These are phyloP conservation scores for Beaufortia kweichowensis DNA, from an alignment of 2,113 vertebrate genomes.

Conservation along the genomic window DNA sequence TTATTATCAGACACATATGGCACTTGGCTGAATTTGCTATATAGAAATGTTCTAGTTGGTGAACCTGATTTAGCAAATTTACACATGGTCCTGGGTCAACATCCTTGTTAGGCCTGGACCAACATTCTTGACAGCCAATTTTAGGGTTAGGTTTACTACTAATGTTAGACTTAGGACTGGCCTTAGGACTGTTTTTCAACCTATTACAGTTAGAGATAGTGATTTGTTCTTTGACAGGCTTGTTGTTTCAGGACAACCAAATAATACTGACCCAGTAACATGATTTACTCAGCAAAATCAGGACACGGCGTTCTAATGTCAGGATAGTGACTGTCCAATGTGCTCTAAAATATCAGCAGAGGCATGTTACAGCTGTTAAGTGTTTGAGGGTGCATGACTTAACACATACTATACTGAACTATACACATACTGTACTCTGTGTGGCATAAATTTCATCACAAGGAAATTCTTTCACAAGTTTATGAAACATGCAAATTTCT, in stretches of 20 bases:
- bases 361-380: neutral
- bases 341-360: slow-evolving; percentile 5
- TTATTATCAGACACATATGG: slow-evolving; percentile 27
- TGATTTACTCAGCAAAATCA: too few species aligned
- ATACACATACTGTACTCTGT: neutral
- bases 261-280: too few species aligned
- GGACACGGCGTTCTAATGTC: neutral
- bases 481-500: neutral
- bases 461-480: neutral
- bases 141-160: too few species aligned
- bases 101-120: too few species aligned
- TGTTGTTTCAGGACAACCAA: too few species aligned
- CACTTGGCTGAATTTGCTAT: slow-evolving; percentile 27
- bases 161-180: too few species aligned
- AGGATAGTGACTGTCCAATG: neutral
- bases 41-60: neutral
- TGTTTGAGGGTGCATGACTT: slow-evolving; percentile 25
- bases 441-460: neutral
- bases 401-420: neutral
- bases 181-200: too few species aligned
- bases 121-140: too few species aligned
- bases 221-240: too few species aligned
- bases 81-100: too few species aligned
- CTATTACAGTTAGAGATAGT: too few species aligned
- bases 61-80: too few species aligned